These are phyloP conservation scores for Calameuta pallipes DNA, from an alignment of 2,888 invertebrate species.

Conservation along the genomic window DNA sequence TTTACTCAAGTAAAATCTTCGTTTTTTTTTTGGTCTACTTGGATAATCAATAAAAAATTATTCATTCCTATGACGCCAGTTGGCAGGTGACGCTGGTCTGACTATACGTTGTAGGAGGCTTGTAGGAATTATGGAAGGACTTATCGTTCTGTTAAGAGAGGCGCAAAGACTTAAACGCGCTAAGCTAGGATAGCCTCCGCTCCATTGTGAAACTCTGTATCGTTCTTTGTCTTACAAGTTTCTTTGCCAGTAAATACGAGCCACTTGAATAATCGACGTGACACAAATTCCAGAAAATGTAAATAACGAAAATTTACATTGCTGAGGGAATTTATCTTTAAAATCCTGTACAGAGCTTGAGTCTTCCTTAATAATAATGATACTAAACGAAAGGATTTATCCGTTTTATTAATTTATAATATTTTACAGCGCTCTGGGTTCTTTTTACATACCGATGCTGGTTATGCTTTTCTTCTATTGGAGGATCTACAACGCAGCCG, in stretches of 20 bases:
- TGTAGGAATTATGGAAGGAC: not conserved
- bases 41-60: not conserved
- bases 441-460: conserved; percentile 97
- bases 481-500: conserved; percentile 95
- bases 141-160: not conserved
- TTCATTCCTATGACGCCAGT: not conserved
- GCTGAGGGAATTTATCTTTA: not conserved
- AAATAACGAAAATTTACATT: not conserved
- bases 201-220: not conserved
- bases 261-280: not conserved
- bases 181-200: not conserved
- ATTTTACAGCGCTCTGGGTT: conserved; percentile 86
- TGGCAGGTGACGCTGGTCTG: not conserved
- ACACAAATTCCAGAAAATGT: not conserved
- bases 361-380: not conserved
- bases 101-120: not conserved
- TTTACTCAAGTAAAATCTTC: not conserved
- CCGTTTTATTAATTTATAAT: not conserved
- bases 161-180: not conserved
- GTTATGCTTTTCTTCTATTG: conserved; percentile 99
- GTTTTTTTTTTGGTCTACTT: not conserved
- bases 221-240: not conserved
- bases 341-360: not conserved
- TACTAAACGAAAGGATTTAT: not conserved
- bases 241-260: not conserved